These are phyloP conservation scores for Cryptophagus acutangulus DNA, from an alignment of 2,888 invertebrate species.

Conservation along the genomic window DNA sequence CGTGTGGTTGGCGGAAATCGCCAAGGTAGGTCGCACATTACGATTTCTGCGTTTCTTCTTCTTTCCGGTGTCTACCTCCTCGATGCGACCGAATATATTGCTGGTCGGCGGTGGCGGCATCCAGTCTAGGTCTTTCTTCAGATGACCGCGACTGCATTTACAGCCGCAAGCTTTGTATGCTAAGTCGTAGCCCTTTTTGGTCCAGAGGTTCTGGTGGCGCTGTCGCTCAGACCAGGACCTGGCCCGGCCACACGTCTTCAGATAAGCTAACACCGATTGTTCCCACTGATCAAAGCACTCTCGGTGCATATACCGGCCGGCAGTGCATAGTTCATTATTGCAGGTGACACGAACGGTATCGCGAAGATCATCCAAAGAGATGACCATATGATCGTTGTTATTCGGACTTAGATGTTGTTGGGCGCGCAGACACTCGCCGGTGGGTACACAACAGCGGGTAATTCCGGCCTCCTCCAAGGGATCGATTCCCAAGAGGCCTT, in stretches of 20 bases:
- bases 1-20: constrained; percentile 52
- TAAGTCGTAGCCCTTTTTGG: constrained; percentile 94
- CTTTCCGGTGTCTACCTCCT: constrained; percentile 54
- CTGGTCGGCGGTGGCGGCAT: constrained; percentile 62
- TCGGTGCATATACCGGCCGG: constrained; percentile 91
- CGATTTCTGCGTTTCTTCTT: constrained; percentile 64
- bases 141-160: constrained; percentile 85
- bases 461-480: constrained; percentile 41
- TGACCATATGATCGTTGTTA: constrained; percentile 51
- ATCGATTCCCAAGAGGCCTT: constrained; percentile 44
- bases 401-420: constrained; percentile 38
- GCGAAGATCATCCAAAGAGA: constrained; percentile 64
- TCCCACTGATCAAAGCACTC: constrained; percentile 96
- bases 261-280: constrained; percentile 77
- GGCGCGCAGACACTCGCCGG: constrained; percentile 72
- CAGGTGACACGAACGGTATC: constrained; percentile 86
- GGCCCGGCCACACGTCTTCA: constrained; percentile 87
- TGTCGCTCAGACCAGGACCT: constrained; percentile 94
- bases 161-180: constrained; percentile 94
- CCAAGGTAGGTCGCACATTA: constrained; percentile 53
- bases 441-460: constrained; percentile 75
- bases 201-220: constrained; percentile 92
- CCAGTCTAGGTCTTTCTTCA: constrained; percentile 94
- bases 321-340: constrained; percentile 88
- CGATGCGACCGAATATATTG: constrained; percentile 49